Percentiles rank a stretch among this genome's conserved stretches.
Evolutionary conservation across 2,888 invertebrate species (phyloP).

Genomic region (Sinotaia quadrata): DNA sequence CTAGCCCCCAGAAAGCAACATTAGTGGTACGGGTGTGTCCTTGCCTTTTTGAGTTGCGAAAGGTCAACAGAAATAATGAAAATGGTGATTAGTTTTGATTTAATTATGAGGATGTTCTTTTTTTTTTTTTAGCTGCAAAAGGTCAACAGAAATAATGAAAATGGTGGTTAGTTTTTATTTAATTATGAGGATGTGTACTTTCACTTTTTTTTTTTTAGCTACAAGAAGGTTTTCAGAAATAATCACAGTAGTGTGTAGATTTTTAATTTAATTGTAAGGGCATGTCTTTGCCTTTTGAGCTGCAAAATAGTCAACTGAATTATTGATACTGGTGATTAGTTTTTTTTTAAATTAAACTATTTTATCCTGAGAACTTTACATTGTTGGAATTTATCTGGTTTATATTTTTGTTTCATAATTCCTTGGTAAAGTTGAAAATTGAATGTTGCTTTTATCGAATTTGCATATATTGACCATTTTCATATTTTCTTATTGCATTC

Average conservation of each 20-base stretch:
- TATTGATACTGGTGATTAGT: too few species aligned
- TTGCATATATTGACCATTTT: too few species aligned
- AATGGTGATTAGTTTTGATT: conserved; percentile 53
- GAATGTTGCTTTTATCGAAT: too few species aligned
- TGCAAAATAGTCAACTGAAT: too few species aligned
- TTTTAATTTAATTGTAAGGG: too few species aligned
- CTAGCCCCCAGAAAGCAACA: conserved; percentile 85
- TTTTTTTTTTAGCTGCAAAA: conserved; percentile 77
- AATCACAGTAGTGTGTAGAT: background rate
- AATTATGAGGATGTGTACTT: conserved; percentile 86
- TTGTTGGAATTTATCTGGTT: too few species aligned
- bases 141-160: conserved; percentile 6
- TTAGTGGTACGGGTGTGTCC: conserved; percentile 89
- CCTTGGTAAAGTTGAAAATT: too few species aligned
- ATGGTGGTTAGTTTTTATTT: conserved; percentile 72
- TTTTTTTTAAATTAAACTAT: too few species aligned
- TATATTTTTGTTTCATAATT: too few species aligned
- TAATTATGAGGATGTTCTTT: conserved; percentile 88
- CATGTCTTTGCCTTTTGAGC: too few species aligned
- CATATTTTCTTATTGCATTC: too few species aligned
- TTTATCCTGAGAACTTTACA: too few species aligned
- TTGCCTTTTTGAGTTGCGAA: conserved; percentile 77
- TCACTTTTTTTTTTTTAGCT: conserved; percentile 82
- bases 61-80: conserved; percentile 17
- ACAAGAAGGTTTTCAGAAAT: conserved; percentile 58